Conservation (phyloP, 1,140 invertebrate species). For the Bombus balteatus region DNA sequence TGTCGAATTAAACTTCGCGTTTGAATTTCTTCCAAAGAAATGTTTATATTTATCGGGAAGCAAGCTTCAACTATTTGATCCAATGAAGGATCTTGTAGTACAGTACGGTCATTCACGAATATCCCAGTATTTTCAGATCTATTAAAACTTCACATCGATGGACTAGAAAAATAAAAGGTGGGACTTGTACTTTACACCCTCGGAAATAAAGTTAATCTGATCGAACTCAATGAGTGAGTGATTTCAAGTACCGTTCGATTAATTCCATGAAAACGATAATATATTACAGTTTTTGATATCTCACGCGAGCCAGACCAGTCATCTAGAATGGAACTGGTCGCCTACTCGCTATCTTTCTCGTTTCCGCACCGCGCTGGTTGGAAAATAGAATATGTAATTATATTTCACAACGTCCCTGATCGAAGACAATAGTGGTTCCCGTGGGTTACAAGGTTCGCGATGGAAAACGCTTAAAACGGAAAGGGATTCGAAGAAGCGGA, state of each 20-base stretch:
- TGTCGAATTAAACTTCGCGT: too few species aligned
- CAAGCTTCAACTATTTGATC: too few species aligned
- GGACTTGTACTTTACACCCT: neutral
- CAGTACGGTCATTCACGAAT: neutral
- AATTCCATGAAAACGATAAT: neutral
- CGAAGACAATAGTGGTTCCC: neutral
- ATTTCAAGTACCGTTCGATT: neutral
- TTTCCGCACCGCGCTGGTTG: neutral
- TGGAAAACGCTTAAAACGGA: constrained; percentile 14
- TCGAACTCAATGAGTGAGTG: neutral
- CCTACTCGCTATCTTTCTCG: neutral
- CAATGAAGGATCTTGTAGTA: too few species aligned
- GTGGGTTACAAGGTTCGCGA: neutral
- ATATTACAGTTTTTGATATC: neutral
- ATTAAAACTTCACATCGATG: neutral
- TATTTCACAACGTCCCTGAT: neutral
- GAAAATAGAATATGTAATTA: constrained; percentile 4
- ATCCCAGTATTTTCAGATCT: neutral
- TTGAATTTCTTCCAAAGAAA: too few species aligned
- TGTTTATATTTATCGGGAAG: too few species aligned
- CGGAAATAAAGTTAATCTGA: neutral
- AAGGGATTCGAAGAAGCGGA: constrained; percentile 26
- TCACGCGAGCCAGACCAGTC: neutral
- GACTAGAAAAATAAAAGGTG: neutral
- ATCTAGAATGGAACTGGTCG: neutral